Conservation (phyloP, 64 coral and sea anemone species). For the Porites lutea region DNA sequence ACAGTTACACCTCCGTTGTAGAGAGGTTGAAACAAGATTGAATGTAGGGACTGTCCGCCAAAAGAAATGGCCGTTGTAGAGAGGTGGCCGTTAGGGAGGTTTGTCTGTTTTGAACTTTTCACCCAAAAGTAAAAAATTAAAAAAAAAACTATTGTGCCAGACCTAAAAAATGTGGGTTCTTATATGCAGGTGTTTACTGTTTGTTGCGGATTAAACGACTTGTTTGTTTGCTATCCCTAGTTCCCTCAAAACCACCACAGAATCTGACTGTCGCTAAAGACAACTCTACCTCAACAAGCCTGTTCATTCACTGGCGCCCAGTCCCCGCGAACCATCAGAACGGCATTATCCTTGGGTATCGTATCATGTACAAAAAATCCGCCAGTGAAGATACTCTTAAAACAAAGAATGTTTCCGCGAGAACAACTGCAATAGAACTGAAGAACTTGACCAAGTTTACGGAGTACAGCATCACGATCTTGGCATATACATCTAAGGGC, state of each 20-base stretch:
- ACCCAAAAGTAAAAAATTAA: no score
- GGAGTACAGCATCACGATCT: conserved; percentile 70
- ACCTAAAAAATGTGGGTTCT: neutral
- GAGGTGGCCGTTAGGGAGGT: no score
- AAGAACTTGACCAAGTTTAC: conserved; percentile 78
- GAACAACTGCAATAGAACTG: conserved; percentile 52
- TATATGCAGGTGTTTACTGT: no score
- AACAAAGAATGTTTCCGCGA: conserved; percentile 11
- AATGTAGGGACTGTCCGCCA: no score
- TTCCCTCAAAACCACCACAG: conserved; percentile 67
- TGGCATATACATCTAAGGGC: conserved; percentile 86
- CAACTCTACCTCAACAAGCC: conserved; percentile 68
- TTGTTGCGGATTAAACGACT: neutral
- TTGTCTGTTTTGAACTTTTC: no score
- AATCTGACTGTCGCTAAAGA: conserved; percentile 45
- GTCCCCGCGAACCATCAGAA: conserved; percentile 71
- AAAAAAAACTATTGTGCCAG: no score
- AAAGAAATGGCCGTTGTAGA: no score
- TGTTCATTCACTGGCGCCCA: conserved; percentile 78
- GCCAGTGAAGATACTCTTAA: neutral
- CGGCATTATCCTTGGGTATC: conserved; percentile 84
- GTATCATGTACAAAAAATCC: conserved; percentile 74
- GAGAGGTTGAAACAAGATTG: no score
- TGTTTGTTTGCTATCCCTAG: conserved; percentile 31
- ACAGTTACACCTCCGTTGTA: no score